Percentiles rank a stretch among this genome's conserved stretches.
phyloP scores from a whole-genome alignment of 2,888 invertebrate genomes.

The Hydrotaea diabolus region DNA sequence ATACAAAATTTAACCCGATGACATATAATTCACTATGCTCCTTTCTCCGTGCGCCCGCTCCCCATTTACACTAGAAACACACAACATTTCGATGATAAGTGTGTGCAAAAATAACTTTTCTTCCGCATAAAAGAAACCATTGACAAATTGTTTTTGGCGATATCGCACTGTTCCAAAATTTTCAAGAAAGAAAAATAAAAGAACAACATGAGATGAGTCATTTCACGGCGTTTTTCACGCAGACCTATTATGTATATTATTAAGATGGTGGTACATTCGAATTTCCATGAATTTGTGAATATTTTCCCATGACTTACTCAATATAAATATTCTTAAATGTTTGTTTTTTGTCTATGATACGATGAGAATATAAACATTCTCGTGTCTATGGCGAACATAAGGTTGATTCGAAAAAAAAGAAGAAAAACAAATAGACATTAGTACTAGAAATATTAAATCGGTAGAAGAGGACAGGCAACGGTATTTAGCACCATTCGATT shows the following conservation, averaged over 20 bases:
- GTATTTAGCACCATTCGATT: too few species aligned
- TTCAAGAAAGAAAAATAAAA: not conserved
- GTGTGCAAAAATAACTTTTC: not conserved
- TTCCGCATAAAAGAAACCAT: not conserved
- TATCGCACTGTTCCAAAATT: not conserved
- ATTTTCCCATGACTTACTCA: conserved; percentile 68
- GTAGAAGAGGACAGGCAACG: too few species aligned
- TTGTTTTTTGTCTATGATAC: not conserved
- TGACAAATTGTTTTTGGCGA: not conserved
- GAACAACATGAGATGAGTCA: not conserved
- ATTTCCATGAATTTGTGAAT: conserved; percentile 37
- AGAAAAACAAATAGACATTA: too few species aligned
- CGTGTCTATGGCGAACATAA: not conserved
- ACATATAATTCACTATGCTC: not conserved
- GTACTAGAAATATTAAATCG: too few species aligned
- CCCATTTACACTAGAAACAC: not conserved
- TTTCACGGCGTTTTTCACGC: not conserved
- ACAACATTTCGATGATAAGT: not conserved
- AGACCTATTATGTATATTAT: not conserved
- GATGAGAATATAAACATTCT: conserved; percentile 7
- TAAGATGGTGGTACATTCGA: not conserved
- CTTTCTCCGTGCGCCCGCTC: not conserved
- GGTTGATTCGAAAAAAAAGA: not conserved
- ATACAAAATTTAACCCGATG: not conserved
- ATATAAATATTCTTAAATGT: conserved; percentile 59